Base-by-base conservation (phyloP, 1,140 invertebrate species). In the Pollicipes pollicipes region DNA sequence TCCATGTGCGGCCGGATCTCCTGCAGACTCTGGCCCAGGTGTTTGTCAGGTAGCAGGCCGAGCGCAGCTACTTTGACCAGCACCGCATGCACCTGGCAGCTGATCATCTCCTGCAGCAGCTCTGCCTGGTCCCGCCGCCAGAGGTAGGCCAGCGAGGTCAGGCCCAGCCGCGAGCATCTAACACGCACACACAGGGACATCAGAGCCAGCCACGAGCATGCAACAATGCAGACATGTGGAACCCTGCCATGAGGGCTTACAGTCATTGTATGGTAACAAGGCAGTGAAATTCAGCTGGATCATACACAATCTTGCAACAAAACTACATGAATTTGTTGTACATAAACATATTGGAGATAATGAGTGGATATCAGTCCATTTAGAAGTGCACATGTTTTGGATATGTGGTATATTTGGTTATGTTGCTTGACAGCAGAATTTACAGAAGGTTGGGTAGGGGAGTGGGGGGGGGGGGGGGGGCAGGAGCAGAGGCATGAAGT, bases 21-120 rank as follows among this genome's bases (percentile, higher is more conserved):
- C 73, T 84, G 83, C 73, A 99, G 82, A 32, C 88, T 87, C 82
- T 90, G 87, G 37, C 95, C 95, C 71, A 99, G 83, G 83, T 98
- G 93, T 75, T 88, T 85, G 69, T 84, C 80, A 66, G 90, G 90
- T 75, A 91, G 87, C 74, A 99, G 83, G 73, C 94, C 94, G 74
- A 97, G 81, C 30, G 92, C 88, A 70, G 95, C 95, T 30, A 97
- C 93, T 87, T 99, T 99, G 70, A 99, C 95, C 32, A 99, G 83
- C 75, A 98, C 90, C 66, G 97, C 95, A 78, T 95, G 86, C 72
- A 99, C 84, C 75, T 88, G 87, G 81, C 88, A 90, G 75, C 88
- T 86, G 78, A 98, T 94, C 95, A 99, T 99, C 84, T 98, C 95
- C 80, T 93, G 87, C n/a, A 99, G 81, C 66, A 99, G 80, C 81